These are phyloP conservation scores for Drosophila nikananu DNA, from an alignment of 1,140 invertebrate genomes.

Conservation along the genomic window DNA sequence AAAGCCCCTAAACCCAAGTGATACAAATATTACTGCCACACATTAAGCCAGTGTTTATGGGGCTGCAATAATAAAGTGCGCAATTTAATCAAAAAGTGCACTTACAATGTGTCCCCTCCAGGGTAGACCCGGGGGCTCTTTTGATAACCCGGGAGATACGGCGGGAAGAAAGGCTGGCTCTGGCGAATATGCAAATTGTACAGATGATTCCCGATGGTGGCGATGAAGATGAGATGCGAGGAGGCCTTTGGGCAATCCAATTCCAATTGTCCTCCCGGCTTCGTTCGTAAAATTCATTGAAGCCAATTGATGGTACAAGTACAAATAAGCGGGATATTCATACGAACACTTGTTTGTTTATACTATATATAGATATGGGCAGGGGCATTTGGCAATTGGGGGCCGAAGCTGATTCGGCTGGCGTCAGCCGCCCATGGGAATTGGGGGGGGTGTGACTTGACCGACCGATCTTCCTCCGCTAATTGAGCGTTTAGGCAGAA, in stretches of 20 bases:
- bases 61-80: conserved; percentile 28
- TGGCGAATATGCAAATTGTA: conserved; percentile 31
- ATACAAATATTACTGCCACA: conserved; percentile 14
- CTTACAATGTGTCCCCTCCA: conserved; percentile 2
- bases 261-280: conserved; percentile 59
- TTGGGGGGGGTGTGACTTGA: conserved; percentile 3
- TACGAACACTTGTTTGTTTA: conserved; percentile 14
- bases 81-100: conserved; percentile 43
- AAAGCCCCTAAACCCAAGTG: not conserved
- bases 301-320: conserved; percentile 72
- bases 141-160: conserved; percentile 28
- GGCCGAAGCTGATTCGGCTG: conserved; percentile 30
- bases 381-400: conserved; percentile 23
- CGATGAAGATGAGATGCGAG: conserved; percentile 17
- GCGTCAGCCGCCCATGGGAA: conserved; percentile 32
- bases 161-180: conserved; percentile 2
- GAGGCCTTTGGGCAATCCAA: conserved; percentile 39
- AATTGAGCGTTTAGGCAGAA: conserved; percentile 51
- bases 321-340: conserved; percentile 39
- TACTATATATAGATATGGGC: conserved; percentile 13
- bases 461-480: conserved; percentile 31
- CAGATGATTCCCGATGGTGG: conserved; percentile 12
- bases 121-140: not conserved
- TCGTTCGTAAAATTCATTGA: conserved; percentile 68
- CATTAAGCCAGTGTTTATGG: conserved; percentile 37